These are phyloP conservation scores for Nerophis ophidion DNA, from an alignment of 2,113 vertebrate genomes.

Conservation along the genomic window DNA sequence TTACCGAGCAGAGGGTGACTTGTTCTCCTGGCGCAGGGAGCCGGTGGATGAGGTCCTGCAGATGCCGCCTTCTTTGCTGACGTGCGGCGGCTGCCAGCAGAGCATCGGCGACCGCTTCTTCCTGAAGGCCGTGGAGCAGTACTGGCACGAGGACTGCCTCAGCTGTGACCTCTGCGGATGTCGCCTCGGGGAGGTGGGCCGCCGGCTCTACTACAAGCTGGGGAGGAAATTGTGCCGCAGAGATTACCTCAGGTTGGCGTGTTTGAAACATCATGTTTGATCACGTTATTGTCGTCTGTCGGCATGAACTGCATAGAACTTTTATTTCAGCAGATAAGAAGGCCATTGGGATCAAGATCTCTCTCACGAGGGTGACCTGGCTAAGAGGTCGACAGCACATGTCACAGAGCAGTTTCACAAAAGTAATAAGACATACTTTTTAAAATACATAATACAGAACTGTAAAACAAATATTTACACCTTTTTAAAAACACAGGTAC, in stretches of 20 bases:
- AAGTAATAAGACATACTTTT: no score
- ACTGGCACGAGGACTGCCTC: constrained; percentile 98
- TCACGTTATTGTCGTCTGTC: no score
- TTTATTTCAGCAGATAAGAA: no score
- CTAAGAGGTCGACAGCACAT: no score
- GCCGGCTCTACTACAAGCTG: constrained; percentile 93
- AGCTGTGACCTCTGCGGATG: constrained; percentile 98
- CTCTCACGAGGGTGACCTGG: no score
- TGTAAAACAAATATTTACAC: no score
- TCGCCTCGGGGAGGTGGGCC: constrained; percentile 90
- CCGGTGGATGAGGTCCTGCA: constrained; percentile 96
- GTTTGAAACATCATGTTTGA: background rate
- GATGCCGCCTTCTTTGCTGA: constrained; percentile 92
- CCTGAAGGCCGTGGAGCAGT: constrained; percentile 97
- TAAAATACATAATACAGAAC: no score
- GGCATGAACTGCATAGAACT: no score
- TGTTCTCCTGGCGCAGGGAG: constrained; percentile 71
- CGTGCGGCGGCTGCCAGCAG: constrained; percentile 95
- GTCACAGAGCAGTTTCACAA: no score
- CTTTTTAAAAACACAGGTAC: no score
- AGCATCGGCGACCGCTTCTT: constrained; percentile 98
- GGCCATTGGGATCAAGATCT: no score
- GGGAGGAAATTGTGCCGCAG: constrained; percentile 93
- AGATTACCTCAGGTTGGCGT: constrained; percentile 92
- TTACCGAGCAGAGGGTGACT: no score